Evolutionary conservation across 2,113 vertebrate genomes (phyloP).

Genomic region (Pholis gunnellus): DNA sequence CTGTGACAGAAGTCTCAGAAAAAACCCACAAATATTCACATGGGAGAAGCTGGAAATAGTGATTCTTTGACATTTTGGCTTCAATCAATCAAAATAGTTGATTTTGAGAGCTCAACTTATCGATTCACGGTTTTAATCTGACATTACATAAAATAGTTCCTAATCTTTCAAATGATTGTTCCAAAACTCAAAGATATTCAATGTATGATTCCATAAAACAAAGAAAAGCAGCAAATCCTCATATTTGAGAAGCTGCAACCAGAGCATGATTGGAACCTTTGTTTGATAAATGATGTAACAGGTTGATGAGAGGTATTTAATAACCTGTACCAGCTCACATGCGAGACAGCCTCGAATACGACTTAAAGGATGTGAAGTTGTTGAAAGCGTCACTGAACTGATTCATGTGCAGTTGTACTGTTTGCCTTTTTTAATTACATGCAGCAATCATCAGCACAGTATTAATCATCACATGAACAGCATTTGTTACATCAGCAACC

Average conservation of each 20-base stretch:
- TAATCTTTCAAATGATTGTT: neutral
- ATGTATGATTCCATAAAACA: neutral
- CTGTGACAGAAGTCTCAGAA: neutral
- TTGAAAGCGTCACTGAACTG: conserved; percentile 10
- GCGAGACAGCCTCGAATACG: neutral
- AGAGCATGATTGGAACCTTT: neutral
- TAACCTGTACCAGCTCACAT: neutral
- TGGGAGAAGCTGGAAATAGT: neutral
- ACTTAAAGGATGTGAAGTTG: neutral
- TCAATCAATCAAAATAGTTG: neutral
- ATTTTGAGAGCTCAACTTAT: neutral
- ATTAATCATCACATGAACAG: conserved; percentile 20
- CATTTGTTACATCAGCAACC: conserved; percentile 32
- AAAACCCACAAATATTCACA: neutral
- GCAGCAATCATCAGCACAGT: conserved; percentile 10
- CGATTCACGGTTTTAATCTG: neutral
- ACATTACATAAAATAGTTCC: neutral
- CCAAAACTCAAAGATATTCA: neutral
- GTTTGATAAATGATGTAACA: neutral
- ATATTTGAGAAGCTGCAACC: neutral
- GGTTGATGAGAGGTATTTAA: neutral
- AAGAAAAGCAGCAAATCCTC: neutral
- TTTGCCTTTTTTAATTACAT: conserved; percentile 1
- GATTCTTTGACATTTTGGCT: neutral
- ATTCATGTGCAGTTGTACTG: conserved; percentile 10